Percentiles rank a stretch among this genome's conserved stretches.
Conservation (phyloP, 2,797 vertebrate genomes). For the Dallia pectoralis region DNA sequence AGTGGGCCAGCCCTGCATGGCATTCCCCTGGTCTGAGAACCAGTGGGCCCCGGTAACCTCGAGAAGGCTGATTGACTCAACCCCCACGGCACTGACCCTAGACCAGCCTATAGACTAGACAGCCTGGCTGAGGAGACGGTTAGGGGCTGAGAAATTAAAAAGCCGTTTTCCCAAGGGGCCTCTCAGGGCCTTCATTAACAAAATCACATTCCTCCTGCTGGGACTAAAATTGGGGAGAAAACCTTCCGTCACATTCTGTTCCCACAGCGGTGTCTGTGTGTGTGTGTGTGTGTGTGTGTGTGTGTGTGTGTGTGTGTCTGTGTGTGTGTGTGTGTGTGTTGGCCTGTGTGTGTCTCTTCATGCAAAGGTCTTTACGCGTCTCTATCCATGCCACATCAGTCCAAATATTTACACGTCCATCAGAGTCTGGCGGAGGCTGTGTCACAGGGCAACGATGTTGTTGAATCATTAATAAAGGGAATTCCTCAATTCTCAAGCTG, state of each 20-base stretch:
- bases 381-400: constrained; percentile 53
- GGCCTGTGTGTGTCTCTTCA: too few relatives aligned
- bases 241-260: constrained; percentile 61
- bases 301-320: not conserved
- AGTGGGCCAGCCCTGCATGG: not conserved
- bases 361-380: too few relatives aligned
- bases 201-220: constrained; percentile 77
- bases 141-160: constrained; percentile 68
- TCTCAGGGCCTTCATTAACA: constrained; percentile 80
- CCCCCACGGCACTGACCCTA: constrained; percentile 66
- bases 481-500: constrained; percentile 45
- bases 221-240: constrained; percentile 32
- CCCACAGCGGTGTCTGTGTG: constrained; percentile 52
- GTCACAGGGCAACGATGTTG: constrained; percentile 42
- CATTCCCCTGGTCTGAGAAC: constrained; percentile 66
- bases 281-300: not conserved
- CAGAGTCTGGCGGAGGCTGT: constrained; percentile 52
- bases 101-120: constrained; percentile 37
- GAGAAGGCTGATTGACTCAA: constrained; percentile 62
- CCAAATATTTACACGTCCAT: constrained; percentile 74
- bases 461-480: constrained; percentile 60
- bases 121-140: constrained; percentile 48
- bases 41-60: constrained; percentile 72
- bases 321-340: not conserved
- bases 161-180: constrained; percentile 61